A percentile compares a stretch with the other conserved stretches of the same genome.
Conservation (phyloP, 2,113 vertebrate species). For the Syngnathoides biaculeatus region DNA sequence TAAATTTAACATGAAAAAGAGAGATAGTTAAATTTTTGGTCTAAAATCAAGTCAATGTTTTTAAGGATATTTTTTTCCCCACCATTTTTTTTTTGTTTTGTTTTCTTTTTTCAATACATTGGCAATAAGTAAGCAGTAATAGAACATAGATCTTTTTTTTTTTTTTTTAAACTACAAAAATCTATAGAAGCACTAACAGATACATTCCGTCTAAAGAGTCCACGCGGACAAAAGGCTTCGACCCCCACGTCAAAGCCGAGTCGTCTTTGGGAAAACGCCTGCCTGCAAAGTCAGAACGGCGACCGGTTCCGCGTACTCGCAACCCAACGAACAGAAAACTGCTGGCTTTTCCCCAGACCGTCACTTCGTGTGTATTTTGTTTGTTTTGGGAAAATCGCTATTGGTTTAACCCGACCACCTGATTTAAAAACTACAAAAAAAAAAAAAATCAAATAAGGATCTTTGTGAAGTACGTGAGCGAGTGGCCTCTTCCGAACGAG, state of each 20-base stretch:
- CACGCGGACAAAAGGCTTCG: slow-evolving; percentile 63
- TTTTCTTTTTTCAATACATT: slow-evolving; percentile 77
- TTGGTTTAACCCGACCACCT: slow-evolving; percentile 69
- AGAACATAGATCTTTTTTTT: slow-evolving; percentile 79
- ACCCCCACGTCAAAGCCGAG: slow-evolving; percentile 57
- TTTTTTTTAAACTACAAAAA: slow-evolving; percentile 70
- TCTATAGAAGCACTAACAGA: slow-evolving; percentile 83
- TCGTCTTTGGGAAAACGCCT: slow-evolving; percentile 59
- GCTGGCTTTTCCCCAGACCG: not conserved
- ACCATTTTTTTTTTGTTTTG: slow-evolving; percentile 68
- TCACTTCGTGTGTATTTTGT: slow-evolving; percentile 58
- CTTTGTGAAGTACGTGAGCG: slow-evolving; percentile 73
- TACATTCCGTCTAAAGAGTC: slow-evolving; percentile 82
- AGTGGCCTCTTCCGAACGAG: slow-evolving; percentile 75
- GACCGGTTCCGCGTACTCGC: not conserved
- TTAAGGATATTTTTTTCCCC: slow-evolving; percentile 71
- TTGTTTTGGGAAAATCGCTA: slow-evolving; percentile 77
- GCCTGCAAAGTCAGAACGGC: not conserved
- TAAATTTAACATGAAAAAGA: slow-evolving; percentile 62
- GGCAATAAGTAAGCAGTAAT: slow-evolving; percentile 81
- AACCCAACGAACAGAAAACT: slow-evolving; percentile 15
- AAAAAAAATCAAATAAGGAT: slow-evolving; percentile 60
- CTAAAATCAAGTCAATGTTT: slow-evolving; percentile 83
- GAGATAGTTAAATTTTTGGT: slow-evolving; percentile 86
- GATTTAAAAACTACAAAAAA: slow-evolving; percentile 78